Conservation (phyloP, 2,113 vertebrate genomes). For the Mustelus asterias region DNA sequence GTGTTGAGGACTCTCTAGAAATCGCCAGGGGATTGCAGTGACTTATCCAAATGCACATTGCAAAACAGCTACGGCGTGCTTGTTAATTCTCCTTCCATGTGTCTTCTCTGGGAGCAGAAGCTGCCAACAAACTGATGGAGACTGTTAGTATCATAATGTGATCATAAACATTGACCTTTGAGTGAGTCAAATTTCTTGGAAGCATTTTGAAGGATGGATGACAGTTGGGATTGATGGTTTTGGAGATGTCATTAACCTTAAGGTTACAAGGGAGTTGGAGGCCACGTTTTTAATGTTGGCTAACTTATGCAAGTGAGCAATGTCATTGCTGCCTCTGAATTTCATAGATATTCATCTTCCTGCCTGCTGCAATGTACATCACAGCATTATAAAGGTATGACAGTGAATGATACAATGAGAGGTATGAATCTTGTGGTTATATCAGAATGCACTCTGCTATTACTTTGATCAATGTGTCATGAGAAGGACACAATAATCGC, state of each 20-base stretch:
- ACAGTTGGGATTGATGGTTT: background rate
- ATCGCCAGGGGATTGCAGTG: background rate
- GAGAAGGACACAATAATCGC: background rate
- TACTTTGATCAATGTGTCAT: background rate
- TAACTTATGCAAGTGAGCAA: background rate
- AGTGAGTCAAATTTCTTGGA: background rate
- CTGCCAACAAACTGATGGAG: background rate
- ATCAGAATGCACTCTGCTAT: background rate
- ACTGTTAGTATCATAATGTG: background rate
- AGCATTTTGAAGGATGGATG: background rate
- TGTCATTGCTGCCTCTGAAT: background rate
- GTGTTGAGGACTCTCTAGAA: background rate
- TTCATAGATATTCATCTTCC: background rate
- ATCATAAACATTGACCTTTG: background rate
- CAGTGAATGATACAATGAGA: background rate
- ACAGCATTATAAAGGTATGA: background rate
- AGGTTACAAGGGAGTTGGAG: background rate
- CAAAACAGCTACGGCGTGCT: background rate
- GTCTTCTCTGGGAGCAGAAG: background rate
- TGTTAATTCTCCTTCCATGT: background rate
- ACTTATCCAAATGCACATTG: background rate
- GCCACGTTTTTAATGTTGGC: slow-evolving; percentile 6
- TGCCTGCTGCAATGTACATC: background rate
- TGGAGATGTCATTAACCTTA: background rate
- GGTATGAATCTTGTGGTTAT: background rate